Evolutionary conservation across 2,888 invertebrate species (phyloP), one percentile per base, ranked within the genome.

Genomic region (Eristalinus aeneus): DNA sequence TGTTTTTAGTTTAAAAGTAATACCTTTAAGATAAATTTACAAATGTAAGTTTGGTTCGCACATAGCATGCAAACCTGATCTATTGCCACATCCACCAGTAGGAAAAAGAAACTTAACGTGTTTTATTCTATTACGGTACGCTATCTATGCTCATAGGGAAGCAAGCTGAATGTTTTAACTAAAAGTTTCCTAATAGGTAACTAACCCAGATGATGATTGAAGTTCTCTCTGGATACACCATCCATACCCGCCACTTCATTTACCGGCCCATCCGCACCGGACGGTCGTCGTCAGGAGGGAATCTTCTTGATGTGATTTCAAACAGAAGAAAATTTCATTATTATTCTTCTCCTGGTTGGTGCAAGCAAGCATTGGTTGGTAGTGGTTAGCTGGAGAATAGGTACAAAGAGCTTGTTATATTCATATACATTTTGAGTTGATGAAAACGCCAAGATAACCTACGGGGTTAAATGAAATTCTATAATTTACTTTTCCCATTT

Each of bases 1-100:
- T 88, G 88, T 89, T 85, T 88, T 88, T 87, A 88, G 83, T n/a
- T n/a, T n/a, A 86, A 88, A 86, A 87, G 88, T 88, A 87, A 86
- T 89, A 88, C 87, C 88, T 88, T 87, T 88, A 84, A 87, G 61
- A 64, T 87, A 88, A 65, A 64, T 88, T 88, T 65, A 72, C 73
- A 68, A 77, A 71, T 71, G 22, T 22, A 23, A 56, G 22, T 63
- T 61, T 16, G 32, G 16, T 12, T 61, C 23, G n/a, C 32, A 61
- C 32, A 34, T 22, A 58, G 60, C 67, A 39, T 61, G 53, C 16
- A 16, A 36, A 20, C 23, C 56, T 39, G 71, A 78, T 65, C 67
- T 65, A n/a, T 67, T 27, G 46, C 60, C 16, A 34, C 72, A 60
- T 60, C 78, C 53, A 56, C 72, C 31, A 27, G 46, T 12, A 56